phyloP scores from a whole-genome alignment of 2,113 vertebrate genomes.

The Nyctibius bracteatus region DNA sequence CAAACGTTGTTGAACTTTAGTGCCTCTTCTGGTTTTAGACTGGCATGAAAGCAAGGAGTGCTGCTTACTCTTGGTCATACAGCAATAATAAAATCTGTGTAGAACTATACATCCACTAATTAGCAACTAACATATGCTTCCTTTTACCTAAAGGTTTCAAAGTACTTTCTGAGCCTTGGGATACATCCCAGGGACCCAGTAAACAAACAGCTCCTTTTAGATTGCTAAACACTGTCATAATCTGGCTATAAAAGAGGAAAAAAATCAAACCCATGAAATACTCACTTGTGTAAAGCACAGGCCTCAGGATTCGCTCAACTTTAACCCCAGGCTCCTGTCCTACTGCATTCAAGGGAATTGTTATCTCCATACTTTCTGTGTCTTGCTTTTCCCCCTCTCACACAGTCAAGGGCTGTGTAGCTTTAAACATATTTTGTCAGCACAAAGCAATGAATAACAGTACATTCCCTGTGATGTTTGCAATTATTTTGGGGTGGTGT shows the following conservation, averaged over 20 bases:
- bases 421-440: not conserved
- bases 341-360: not conserved
- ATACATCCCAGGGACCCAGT: not conserved
- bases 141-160: not conserved
- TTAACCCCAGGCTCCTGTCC: not conserved
- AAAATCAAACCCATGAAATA: not conserved
- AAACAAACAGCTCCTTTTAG: not conserved
- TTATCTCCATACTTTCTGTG: not conserved
- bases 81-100: not conserved
- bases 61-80: not conserved
- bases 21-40: not conserved
- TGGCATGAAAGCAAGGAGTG: not conserved
- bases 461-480: not conserved
- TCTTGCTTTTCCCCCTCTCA: not conserved
- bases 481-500: not conserved
- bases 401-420: not conserved
- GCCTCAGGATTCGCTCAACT: rapidly evolving
- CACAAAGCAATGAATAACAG: not conserved
- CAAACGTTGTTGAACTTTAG: rapidly evolving
- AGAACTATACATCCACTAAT: not conserved
- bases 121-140: not conserved
- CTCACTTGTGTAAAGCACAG: not conserved
- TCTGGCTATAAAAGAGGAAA: too few species aligned
- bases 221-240: not conserved
- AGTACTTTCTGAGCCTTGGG: not conserved